phyloP scores from a whole-genome alignment of 2,888 invertebrate species.

The Drosophila cracens region DNA sequence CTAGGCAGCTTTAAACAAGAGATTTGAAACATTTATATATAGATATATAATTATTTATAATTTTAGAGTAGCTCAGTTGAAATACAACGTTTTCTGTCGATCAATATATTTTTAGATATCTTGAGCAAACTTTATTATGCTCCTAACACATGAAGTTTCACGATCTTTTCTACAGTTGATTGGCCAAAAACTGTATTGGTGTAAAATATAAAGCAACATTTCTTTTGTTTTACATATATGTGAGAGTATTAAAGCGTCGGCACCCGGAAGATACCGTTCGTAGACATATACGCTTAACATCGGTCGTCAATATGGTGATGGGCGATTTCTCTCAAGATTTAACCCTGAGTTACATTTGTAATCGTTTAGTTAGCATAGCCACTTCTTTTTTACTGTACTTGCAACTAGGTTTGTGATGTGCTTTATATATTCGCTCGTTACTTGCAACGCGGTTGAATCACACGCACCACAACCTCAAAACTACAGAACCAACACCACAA shows the following conservation, averaged over 20 bases:
- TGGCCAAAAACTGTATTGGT: not conserved
- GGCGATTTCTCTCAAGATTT: not conserved
- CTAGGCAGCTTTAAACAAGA: not conserved
- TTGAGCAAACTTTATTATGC: not conserved
- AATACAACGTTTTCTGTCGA: not conserved
- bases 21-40: not conserved
- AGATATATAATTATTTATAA: not conserved
- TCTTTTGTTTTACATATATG: not conserved
- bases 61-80: not conserved
- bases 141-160: not conserved
- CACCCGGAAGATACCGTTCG: not conserved
- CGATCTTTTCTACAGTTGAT: not conserved
- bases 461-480: not conserved
- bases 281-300: slow-evolving; percentile 1
- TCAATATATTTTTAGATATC: not conserved
- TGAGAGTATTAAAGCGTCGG: not conserved
- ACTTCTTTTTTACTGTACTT: not conserved
- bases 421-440: slow-evolving; percentile 52
- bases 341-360: not conserved
- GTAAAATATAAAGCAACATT: not conserved
- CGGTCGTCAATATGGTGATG: not conserved
- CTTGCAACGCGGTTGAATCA: slow-evolving; percentile 37
- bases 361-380: slow-evolving; percentile 6
- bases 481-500: not conserved
- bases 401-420: slow-evolving; percentile 18